A percentile compares a stretch with the other conserved stretches of the same genome.
These are phyloP conservation scores for Octopus sinensis DNA, from an alignment of 1,140 invertebrate genomes.

Conservation along the genomic window DNA sequence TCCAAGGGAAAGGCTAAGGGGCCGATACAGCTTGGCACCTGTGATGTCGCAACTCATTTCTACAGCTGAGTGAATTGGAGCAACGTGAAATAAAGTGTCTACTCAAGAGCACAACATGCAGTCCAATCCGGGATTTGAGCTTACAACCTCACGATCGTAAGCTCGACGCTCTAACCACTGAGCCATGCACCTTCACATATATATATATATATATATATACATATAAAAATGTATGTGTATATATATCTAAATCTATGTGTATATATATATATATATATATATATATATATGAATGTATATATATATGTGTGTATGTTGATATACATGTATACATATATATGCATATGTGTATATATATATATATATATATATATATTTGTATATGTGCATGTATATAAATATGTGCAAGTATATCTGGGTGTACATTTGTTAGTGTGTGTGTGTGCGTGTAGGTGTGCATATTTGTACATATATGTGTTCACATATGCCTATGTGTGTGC, in stretches of 20 bases:
- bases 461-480: not conserved
- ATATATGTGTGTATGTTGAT: not conserved
- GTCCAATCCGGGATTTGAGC: too few relatives aligned
- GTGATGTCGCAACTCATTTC: too few relatives aligned
- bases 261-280: slow-evolving; percentile 2
- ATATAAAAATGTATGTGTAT: too few relatives aligned
- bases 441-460: not conserved
- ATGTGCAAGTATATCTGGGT: not conserved
- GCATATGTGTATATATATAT: not conserved
- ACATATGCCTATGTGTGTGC: not conserved
- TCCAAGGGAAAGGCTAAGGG: too few relatives aligned
- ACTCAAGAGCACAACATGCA: too few relatives aligned
- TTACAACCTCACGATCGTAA: too few relatives aligned
- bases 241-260: not conserved
- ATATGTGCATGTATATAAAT: not conserved
- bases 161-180: too few relatives aligned
- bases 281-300: not conserved
- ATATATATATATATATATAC: too few relatives aligned
- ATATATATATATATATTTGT: not conserved
- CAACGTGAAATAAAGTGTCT: too few relatives aligned
- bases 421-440: not conserved
- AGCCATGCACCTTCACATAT: too few relatives aligned
- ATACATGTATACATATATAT: not conserved
- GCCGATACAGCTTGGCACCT: too few relatives aligned
- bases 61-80: too few relatives aligned